phyloP scores from a whole-genome alignment of 1,140 invertebrate species.

The Leguminivora glycinivorella region DNA sequence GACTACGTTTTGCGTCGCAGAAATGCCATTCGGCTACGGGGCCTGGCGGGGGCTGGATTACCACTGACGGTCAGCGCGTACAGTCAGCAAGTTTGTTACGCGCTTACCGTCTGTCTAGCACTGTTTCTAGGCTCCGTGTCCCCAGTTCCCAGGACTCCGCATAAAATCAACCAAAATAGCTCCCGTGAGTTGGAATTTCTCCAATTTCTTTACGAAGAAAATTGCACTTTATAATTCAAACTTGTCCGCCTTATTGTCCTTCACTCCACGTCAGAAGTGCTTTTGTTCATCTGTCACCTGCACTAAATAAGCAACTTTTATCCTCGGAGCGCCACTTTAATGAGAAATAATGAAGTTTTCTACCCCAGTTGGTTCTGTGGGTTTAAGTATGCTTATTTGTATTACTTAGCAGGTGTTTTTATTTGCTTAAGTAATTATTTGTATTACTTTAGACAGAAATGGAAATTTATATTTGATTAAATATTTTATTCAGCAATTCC shows the following conservation, averaged over 20 bases:
- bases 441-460: no score
- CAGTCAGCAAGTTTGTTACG: no score
- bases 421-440: constrained; percentile 31
- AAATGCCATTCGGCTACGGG: no score
- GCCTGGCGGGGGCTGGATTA: no score
- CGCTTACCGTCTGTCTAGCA: no score
- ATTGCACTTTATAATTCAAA: constrained; percentile 40
- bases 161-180: background rate
- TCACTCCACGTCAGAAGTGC: constrained; percentile 41
- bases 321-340: constrained; percentile 68
- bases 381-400: constrained; percentile 71
- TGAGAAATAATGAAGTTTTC: constrained; percentile 72
- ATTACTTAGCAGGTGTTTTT: constrained; percentile 72
- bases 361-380: constrained; percentile 65
- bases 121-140: no score
- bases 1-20: no score
- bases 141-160: no score
- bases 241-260: constrained; percentile 46
- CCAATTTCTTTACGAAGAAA: background rate
- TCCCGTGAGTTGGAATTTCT: background rate
- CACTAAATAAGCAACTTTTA: constrained; percentile 72
- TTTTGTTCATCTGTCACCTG: constrained; percentile 65
- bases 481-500: no score
- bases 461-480: no score
- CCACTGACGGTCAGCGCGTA: no score